Evolutionary conservation across 2,888 invertebrate species (phyloP).

Genomic region (Cryptocheilus praepositus): DNA sequence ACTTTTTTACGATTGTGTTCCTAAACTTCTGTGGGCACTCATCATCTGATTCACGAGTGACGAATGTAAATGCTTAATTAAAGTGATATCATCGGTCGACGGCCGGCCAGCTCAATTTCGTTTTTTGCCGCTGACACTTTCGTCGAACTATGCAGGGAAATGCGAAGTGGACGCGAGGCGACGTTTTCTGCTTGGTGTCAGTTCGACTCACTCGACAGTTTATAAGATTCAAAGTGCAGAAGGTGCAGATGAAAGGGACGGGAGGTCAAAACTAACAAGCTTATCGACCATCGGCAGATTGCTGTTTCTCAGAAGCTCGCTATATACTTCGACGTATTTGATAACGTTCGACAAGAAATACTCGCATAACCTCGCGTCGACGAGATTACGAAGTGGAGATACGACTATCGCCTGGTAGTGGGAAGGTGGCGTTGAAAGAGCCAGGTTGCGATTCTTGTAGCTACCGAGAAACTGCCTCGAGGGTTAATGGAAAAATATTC

Average conservation of each 20-base stretch:
- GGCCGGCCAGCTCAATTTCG: slow-evolving; percentile 44
- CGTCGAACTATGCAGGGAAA: neutral
- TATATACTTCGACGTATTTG: slow-evolving; percentile 46
- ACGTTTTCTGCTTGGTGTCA: too few species aligned
- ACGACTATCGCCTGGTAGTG: slow-evolving; percentile 8
- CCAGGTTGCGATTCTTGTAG: too few species aligned
- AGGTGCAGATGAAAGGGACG: neutral
- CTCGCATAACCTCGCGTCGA: slow-evolving; percentile 30
- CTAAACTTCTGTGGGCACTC: slow-evolving; percentile 31
- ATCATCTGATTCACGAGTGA: slow-evolving; percentile 15
- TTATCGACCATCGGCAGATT: slow-evolving; percentile 50
- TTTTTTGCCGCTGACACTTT: slow-evolving; percentile 36
- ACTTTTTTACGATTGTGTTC: slow-evolving; percentile 25
- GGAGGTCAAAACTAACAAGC: slow-evolving; percentile 37
- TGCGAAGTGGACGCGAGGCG: neutral
- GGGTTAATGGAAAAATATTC: too few species aligned
- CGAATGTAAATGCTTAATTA: slow-evolving; percentile 43
- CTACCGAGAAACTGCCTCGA: too few species aligned
- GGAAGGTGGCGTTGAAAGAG: too few species aligned
- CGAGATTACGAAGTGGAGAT: slow-evolving; percentile 45
- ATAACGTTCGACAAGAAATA: slow-evolving; percentile 46
- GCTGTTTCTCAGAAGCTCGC: slow-evolving; percentile 50
- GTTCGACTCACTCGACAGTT: neutral
- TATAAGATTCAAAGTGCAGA: too few species aligned
- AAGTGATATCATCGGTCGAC: slow-evolving; percentile 21